A percentile compares a stretch with the other conserved stretches of the same genome.
These are phyloP conservation scores for Scrobipalpa atriplicella DNA, from an alignment of 2,888 invertebrate species.

Conservation along the genomic window DNA sequence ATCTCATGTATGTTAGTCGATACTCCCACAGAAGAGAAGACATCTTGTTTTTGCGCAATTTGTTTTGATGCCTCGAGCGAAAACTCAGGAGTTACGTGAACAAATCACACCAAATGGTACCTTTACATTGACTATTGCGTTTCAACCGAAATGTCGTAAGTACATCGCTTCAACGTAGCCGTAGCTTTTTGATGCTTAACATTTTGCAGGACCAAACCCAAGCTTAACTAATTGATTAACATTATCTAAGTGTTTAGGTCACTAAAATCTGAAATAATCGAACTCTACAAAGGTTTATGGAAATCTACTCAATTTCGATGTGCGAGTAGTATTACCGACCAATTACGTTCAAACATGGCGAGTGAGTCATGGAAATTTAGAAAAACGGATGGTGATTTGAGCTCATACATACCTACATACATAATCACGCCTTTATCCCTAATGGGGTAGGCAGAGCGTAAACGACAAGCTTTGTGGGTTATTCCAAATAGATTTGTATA, in stretches of 20 bases:
- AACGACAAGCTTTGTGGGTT: too few relatives aligned
- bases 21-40: slow-evolving; percentile 47
- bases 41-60: slow-evolving; percentile 59
- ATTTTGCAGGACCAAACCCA: too few relatives aligned
- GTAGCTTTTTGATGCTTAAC: background rate
- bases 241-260: background rate
- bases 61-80: slow-evolving; percentile 45
- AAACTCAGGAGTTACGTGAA: slow-evolving; percentile 6
- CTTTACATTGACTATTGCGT: slow-evolving; percentile 1
- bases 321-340: too few relatives aligned
- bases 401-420: too few relatives aligned
- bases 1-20: slow-evolving; percentile 12
- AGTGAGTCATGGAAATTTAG: slow-evolving; percentile 13
- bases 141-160: slow-evolving; percentile 3
- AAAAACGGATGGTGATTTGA: background rate
- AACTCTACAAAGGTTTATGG: background rate
- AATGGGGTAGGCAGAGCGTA: too few relatives aligned
- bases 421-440: too few relatives aligned
- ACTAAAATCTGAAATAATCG: background rate
- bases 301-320: background rate
- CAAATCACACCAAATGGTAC: background rate
- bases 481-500: too few relatives aligned
- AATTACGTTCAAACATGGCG: slow-evolving; percentile 4
- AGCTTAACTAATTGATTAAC: background rate
- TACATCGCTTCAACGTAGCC: background rate